Evolutionary conservation across 2,113 vertebrate genomes (phyloP).

Genomic region (Ptychochromis oligacanthus): DNA sequence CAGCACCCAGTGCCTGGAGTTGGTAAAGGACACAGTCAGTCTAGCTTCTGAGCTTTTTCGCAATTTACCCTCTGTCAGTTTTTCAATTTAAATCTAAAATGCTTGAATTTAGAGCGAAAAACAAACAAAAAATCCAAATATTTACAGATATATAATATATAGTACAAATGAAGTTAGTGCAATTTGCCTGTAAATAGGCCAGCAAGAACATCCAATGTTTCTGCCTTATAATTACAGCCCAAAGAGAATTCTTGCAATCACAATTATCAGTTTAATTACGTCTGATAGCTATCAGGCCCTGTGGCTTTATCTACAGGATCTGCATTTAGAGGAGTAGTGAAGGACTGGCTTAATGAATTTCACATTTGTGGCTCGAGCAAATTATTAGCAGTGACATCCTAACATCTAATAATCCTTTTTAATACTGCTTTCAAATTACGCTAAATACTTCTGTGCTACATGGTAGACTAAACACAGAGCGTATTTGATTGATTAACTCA

Average conservation of each 20-base stretch:
- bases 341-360: slow-evolving; percentile 73
- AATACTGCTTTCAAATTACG: slow-evolving; percentile 47
- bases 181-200: slow-evolving; percentile 39
- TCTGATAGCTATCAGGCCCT: slow-evolving; percentile 70
- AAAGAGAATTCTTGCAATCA: slow-evolving; percentile 57
- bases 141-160: background rate
- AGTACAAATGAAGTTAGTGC: background rate
- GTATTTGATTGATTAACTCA: background rate
- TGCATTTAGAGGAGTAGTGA: slow-evolving; percentile 57
- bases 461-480: background rate
- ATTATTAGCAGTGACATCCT: slow-evolving; percentile 59
- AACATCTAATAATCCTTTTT: slow-evolving; percentile 68
- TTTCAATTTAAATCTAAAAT: background rate
- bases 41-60: background rate
- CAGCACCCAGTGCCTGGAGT: background rate
- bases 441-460: slow-evolving; percentile 6
- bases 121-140: background rate
- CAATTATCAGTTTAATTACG: slow-evolving; percentile 78
- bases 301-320: slow-evolving; percentile 64
- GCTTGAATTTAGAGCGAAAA: background rate
- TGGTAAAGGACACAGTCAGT: background rate
- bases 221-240: slow-evolving; percentile 52
- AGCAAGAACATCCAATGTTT: slow-evolving; percentile 17
- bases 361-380: slow-evolving; percentile 53
- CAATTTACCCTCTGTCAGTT: background rate